Percentiles rank a stretch among this genome's conserved stretches.
These are phyloP conservation scores for Thumatha senex DNA, from an alignment of 2,888 invertebrate genomes.

Conservation along the genomic window DNA sequence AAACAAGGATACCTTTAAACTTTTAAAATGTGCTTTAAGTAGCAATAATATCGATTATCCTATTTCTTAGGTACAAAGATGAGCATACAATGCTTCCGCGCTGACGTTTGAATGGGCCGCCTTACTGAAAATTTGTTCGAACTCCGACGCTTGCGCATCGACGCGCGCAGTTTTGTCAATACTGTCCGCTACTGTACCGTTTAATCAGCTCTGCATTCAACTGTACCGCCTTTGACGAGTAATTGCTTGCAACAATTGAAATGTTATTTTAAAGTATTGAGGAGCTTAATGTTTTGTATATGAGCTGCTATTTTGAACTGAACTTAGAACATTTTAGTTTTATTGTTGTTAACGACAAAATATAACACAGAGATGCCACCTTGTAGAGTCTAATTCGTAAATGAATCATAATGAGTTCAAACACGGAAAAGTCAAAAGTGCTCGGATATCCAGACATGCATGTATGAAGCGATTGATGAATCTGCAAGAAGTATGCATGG, in stretches of 20 bases:
- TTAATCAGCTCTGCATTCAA: conserved; percentile 78
- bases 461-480: too few relatives aligned
- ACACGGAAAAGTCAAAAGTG: too few relatives aligned
- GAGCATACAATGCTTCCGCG: conserved; percentile 65
- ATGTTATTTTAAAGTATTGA: conserved; percentile 53
- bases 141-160: conserved; percentile 63
- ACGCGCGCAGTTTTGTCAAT: conserved; percentile 73
- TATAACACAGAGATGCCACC: too few relatives aligned
- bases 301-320: conserved; percentile 15
- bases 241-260: conserved; percentile 80
- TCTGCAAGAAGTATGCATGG: too few relatives aligned
- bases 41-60: conserved; percentile 50
- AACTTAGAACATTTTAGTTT: background rate
- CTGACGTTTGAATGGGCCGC: conserved; percentile 77
- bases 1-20: conserved; percentile 29
- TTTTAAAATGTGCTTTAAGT: conserved; percentile 39
- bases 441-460: too few relatives aligned
- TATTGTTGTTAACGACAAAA: too few relatives aligned
- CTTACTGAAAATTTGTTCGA: conserved; percentile 75
- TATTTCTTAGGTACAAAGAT: conserved; percentile 44
- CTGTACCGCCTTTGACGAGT: conserved; percentile 81
- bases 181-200: conserved; percentile 72
- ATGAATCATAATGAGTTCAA: too few relatives aligned
- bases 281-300: conserved; percentile 20
- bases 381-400: too few relatives aligned